Conservation (phyloP, 2,888 invertebrate species). For the Tiphia femorata region DNA sequence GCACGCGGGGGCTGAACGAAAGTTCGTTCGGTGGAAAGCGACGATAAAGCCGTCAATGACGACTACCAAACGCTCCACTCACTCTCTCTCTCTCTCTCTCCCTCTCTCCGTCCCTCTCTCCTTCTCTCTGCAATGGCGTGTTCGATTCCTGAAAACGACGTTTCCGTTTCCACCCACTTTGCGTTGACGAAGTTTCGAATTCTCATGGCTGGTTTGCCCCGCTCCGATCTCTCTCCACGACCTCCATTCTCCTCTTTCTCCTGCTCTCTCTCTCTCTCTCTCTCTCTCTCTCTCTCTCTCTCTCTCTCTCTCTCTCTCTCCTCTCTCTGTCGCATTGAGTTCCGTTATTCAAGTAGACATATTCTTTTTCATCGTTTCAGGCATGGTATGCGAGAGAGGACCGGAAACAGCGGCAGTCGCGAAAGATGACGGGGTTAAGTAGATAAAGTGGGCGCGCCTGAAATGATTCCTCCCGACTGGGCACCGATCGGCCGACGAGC, state of each 20-base stretch:
- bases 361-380: conserved; percentile 37
- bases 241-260: background rate
- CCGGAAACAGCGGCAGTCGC: conserved; percentile 49
- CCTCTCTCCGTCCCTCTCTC: background rate
- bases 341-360: no score
- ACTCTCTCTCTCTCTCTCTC: background rate
- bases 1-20: conserved; percentile 25
- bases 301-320: background rate
- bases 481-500: conserved; percentile 48
- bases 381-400: conserved; percentile 49
- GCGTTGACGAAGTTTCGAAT: no score
- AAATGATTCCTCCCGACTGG: conserved; percentile 8
- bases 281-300: background rate
- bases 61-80: background rate
- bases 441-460: conserved; percentile 45
- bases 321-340: no score
- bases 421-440: conserved; percentile 58
- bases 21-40: conserved; percentile 45
- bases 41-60: conserved; percentile 37
- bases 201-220: no score
- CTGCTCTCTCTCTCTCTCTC: background rate
- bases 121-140: conserved; percentile 7
- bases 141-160: conserved; percentile 21
- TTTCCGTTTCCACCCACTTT: background rate
- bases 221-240: no score